A percentile compares a stretch with the other conserved stretches of the same genome.
These are phyloP conservation scores for Tetraodon nigroviridis DNA, from an alignment of 2,113 vertebrate genomes.

Conservation along the genomic window DNA sequence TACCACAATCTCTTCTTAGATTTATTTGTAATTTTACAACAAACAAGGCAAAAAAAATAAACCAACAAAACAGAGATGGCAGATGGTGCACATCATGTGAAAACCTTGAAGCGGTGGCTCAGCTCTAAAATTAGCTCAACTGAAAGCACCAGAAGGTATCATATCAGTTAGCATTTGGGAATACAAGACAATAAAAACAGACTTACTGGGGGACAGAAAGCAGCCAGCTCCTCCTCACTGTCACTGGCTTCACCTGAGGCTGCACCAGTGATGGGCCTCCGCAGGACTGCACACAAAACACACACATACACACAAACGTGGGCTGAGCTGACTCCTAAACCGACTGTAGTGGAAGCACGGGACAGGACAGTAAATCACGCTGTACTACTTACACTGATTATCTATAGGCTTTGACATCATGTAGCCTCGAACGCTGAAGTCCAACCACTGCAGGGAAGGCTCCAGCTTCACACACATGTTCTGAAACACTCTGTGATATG, in stretches of 20 bases:
- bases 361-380: not conserved
- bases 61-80: not conserved
- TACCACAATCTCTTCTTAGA: too few relatives aligned
- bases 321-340: not conserved
- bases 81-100: conserved; percentile 3
- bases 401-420: conserved; percentile 87
- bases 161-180: not conserved
- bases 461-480: conserved; percentile 79
- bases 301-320: conserved; percentile 8
- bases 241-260: conserved; percentile 76
- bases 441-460: conserved; percentile 88
- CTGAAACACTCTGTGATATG: conserved; percentile 83
- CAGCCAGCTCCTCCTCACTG: conserved; percentile 93
- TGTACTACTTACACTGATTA: conserved; percentile 81
- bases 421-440: conserved; percentile 87
- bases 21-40: not conserved
- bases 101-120: not conserved
- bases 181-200: not conserved
- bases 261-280: conserved; percentile 66
- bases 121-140: not conserved
- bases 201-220: conserved; percentile 89
- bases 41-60: not conserved
- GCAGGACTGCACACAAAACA: conserved; percentile 73
- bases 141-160: not conserved
- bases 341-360: too few relatives aligned